Conservation (phyloP, 2,888 invertebrate species). For the Diabrotica balteata region DNA sequence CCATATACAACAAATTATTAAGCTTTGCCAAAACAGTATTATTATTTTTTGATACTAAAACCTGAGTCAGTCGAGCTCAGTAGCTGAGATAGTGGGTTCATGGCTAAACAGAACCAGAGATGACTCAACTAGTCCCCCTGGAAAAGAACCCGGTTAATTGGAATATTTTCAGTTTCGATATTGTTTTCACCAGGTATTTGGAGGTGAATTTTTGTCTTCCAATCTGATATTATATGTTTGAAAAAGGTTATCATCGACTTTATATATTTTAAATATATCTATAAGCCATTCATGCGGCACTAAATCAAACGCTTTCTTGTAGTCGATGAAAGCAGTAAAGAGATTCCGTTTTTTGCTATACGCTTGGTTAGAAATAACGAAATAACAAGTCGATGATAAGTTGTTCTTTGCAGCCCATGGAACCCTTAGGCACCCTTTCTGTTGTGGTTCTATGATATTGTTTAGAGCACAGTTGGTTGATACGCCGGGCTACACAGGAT, state of each 20-base stretch:
- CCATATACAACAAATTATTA: too few species aligned
- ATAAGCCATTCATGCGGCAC: too few species aligned
- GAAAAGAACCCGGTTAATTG: conserved; percentile 2
- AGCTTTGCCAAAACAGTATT: too few species aligned
- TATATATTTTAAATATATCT: too few species aligned
- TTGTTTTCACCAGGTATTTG: too few species aligned
- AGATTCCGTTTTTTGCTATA: not conserved
- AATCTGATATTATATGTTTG: too few species aligned
- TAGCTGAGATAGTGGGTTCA: conserved; percentile 4
- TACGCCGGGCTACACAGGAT: conserved; percentile 1
- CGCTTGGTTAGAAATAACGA: not conserved
- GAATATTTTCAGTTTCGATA: not conserved
- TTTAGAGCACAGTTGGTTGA: not conserved
- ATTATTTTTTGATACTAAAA: too few species aligned
- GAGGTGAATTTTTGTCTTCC: too few species aligned
- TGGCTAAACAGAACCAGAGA: conserved; percentile 12
- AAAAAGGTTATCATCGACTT: too few species aligned
- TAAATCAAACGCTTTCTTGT: too few species aligned
- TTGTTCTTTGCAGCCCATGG: not conserved
- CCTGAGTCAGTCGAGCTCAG: not conserved
- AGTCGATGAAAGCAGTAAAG: too few species aligned
- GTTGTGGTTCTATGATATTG: not conserved
- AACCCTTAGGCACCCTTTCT: not conserved
- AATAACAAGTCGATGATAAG: not conserved
- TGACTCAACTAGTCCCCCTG: conserved; percentile 6